Evolutionary conservation across 2,113 vertebrate species (phyloP).

Genomic region (Apteryx owenii): DNA sequence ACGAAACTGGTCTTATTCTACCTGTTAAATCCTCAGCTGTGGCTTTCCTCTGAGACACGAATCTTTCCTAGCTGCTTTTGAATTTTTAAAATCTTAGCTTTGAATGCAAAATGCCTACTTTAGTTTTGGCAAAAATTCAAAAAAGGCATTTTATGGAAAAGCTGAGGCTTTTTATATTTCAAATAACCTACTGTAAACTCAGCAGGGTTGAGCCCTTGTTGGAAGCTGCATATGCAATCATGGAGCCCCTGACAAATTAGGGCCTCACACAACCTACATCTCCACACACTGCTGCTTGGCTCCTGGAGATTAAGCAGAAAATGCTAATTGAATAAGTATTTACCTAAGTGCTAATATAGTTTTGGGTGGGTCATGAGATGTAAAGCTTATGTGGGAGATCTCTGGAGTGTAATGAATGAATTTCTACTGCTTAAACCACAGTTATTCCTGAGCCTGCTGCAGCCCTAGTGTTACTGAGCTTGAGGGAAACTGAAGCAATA

Average conservation of each 20-base stretch:
- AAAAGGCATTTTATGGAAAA: slow-evolving; percentile 39
- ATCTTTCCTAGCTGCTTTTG: background rate
- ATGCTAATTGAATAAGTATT: background rate
- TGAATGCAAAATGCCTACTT: background rate
- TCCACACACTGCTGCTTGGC: accelerated
- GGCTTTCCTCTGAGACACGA: background rate
- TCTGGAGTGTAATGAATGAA: background rate
- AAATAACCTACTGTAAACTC: slow-evolving; percentile 12
- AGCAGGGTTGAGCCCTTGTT: background rate
- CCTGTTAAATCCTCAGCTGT: background rate
- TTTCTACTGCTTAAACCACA: background rate
- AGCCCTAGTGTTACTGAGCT: background rate
- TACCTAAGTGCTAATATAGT: background rate
- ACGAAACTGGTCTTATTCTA: background rate
- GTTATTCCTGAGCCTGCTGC: background rate
- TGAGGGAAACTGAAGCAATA: background rate
- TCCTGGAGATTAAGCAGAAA: background rate
- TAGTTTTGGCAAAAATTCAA: slow-evolving; percentile 17
- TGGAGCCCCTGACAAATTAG: background rate
- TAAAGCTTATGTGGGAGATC: background rate
- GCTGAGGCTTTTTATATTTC: slow-evolving; percentile 10
- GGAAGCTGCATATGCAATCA: accelerated
- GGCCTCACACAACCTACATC: background rate
- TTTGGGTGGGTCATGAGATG: background rate
- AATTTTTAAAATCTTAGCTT: slow-evolving; percentile 51